Evolutionary conservation across 2,888 invertebrate genomes (phyloP).

Genomic region (Lapara coniferarum): DNA sequence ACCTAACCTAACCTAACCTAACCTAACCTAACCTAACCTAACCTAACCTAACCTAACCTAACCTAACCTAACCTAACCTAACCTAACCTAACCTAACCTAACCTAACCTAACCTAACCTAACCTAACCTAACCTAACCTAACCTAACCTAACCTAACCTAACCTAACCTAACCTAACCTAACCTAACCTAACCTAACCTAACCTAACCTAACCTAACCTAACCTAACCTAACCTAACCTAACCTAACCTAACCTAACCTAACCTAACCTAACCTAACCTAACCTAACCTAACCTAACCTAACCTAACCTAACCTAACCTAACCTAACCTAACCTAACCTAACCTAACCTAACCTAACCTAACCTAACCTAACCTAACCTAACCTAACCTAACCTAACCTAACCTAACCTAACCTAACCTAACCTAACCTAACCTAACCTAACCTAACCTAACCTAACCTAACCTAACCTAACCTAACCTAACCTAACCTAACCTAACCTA

Average conservation of each 20-base stretch:
- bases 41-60: slow-evolving; percentile 41
- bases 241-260: slow-evolving; percentile 41
- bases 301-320: slow-evolving; percentile 42
- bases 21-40: slow-evolving; percentile 37
- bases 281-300: slow-evolving; percentile 40
- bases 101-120: slow-evolving; percentile 27
- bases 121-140: slow-evolving; percentile 33
- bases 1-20: slow-evolving; percentile 29
- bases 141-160: slow-evolving; percentile 2
- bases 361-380: slow-evolving; percentile 39
- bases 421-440: slow-evolving; percentile 38
- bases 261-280: slow-evolving; percentile 37
- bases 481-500: slow-evolving; percentile 39
- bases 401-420: slow-evolving; percentile 33
- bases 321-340: slow-evolving; percentile 38
- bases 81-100: slow-evolving; percentile 26
- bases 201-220: slow-evolving; percentile 39
- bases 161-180: slow-evolving; percentile 35
- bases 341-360: slow-evolving; percentile 38
- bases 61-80: slow-evolving; percentile 36
- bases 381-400: slow-evolving; percentile 38
- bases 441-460: slow-evolving; percentile 38
- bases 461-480: slow-evolving; percentile 38
- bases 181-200: slow-evolving; percentile 37
- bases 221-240: slow-evolving; percentile 42